A percentile compares a stretch with the other conserved stretches of the same genome.
Conservation (phyloP, 64 coral and sea anemone genomes). For the Dendrophyllia cribrosa region DNA sequence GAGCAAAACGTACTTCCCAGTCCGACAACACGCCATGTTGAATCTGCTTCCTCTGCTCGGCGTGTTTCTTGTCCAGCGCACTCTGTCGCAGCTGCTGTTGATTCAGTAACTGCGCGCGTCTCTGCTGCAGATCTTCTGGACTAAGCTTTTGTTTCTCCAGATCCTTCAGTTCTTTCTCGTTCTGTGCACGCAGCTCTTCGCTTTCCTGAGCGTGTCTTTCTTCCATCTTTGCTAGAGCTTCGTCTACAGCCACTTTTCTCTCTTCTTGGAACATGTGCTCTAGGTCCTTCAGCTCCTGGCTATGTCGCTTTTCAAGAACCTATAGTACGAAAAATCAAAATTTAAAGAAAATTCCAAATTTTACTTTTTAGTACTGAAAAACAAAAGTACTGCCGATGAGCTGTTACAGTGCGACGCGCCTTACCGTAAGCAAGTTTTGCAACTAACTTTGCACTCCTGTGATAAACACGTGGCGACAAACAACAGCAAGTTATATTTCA, state of each 20-base stretch:
- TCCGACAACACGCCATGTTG: constrained; percentile 82
- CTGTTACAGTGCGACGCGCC: too few relatives aligned
- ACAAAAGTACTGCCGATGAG: background rate
- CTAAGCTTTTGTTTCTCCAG: constrained; percentile 70
- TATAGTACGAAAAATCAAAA: background rate
- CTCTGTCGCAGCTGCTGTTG: constrained; percentile 93
- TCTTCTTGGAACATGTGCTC: constrained; percentile 95
- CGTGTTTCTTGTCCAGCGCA: constrained; percentile 85
- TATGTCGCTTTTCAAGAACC: constrained; percentile 94
- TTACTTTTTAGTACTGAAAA: background rate
- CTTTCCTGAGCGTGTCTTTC: constrained; percentile 87
- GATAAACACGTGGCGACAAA: too few relatives aligned
- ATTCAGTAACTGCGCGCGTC: constrained; percentile 89
- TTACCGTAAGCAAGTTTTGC: too few relatives aligned
- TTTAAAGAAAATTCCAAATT: background rate
- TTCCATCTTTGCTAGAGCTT: constrained; percentile 92
- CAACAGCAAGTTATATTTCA: too few relatives aligned
- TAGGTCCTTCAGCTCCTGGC: constrained; percentile 89
- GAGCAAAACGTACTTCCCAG: constrained; percentile 95
- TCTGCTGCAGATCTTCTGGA: constrained; percentile 88
- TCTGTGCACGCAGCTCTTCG: constrained; percentile 79
- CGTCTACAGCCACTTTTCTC: constrained; percentile 88
- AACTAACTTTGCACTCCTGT: too few relatives aligned
- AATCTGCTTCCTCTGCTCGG: constrained; percentile 81
- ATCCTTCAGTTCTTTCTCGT: constrained; percentile 75